Base-by-base conservation (phyloP, 2,888 invertebrate genomes). In the Acanthopleura granulata region DNA sequence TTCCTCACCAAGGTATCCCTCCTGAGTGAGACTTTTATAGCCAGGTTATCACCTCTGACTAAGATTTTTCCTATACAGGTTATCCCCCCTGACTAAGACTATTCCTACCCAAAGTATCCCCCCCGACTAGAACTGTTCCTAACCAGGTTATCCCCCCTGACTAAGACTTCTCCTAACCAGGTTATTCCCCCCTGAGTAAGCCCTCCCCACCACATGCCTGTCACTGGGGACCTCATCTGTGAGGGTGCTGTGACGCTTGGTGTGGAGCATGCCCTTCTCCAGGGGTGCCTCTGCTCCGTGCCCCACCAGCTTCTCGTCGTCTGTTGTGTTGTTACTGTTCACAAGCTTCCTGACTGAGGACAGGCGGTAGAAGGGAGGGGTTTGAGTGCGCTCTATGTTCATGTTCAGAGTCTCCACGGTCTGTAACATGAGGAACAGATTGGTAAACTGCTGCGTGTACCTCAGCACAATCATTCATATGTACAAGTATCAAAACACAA, bases 371-470 rank as follows among this genome's bases (percentile, higher is more conserved):
- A 97, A 99, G 6, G 99, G 99, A 40, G 99, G 98, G 0, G 98
- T 98, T 92, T 99, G 98, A 0, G 97, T 98, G 78, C 99, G 93
- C 91, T 99, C 98, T 83, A 99, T 97, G 82, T 96, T 93, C 90
- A 97, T 97, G 91, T 97, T 97, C 74, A 98, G 93, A 0, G 98
- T 97, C 92, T 98, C 98, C 29, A 98, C 97, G 0, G 97, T 98
- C 88, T 90, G 83, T 22, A 66, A 61, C 25, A 49, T 9, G 4
- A 69, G 18, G 29, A n/a, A 30, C 9, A 69, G 18, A 61, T 6
- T 22, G 61, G 61, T 61, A 4, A 61, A 61, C 25, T 61, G 57
- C 15, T 51, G 15, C 16, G 15, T 51, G 15, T 15, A 29, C 51
- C 40, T 40, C 40, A 40, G 40, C 9, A 40, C 40, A 40, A 9